Conservation (phyloP, 2,797 vertebrate genomes). For the Ispidina lecontei region DNA sequence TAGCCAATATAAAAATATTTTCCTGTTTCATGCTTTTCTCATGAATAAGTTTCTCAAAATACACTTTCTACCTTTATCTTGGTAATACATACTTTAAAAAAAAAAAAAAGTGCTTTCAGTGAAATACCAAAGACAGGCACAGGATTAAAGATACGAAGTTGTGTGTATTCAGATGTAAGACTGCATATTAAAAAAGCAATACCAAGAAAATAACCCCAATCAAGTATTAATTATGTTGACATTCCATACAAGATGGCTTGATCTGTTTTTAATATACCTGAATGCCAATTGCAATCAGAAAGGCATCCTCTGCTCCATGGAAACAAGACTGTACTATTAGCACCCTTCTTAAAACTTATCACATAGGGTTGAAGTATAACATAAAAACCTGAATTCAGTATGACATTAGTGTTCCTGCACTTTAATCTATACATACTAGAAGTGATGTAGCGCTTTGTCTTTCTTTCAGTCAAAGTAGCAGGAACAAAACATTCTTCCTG, state of each 20-base stretch:
- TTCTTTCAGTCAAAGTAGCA: constrained; percentile 31
- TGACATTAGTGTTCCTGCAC: not conserved
- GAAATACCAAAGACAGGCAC: constrained; percentile 29
- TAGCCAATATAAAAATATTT: not conserved
- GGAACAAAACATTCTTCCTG: not conserved
- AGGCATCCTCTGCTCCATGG: not conserved
- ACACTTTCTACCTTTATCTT: constrained; percentile 24
- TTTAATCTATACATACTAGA: constrained; percentile 19
- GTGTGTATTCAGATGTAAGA: not conserved
- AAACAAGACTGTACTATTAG: not conserved
- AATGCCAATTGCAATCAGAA: constrained; percentile 38
- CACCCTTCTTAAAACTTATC: not conserved
- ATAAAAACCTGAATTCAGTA: not conserved
- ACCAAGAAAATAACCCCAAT: not conserved
- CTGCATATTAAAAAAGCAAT: not conserved
- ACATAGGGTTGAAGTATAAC: not conserved
- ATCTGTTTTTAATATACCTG: constrained; percentile 20
- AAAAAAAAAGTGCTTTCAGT: not conserved
- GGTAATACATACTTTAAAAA: constrained; percentile 33
- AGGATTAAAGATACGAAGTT: not conserved
- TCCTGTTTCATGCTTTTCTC: not conserved
- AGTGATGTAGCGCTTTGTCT: constrained; percentile 21
- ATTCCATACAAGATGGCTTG: constrained; percentile 34
- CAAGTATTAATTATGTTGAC: constrained; percentile 44
- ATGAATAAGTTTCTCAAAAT: not conserved